Percentiles rank a stretch among this genome's conserved stretches.
These are phyloP conservation scores for Dynastes grantii DNA, from an alignment of 2,888 invertebrate genomes.

Conservation along the genomic window DNA sequence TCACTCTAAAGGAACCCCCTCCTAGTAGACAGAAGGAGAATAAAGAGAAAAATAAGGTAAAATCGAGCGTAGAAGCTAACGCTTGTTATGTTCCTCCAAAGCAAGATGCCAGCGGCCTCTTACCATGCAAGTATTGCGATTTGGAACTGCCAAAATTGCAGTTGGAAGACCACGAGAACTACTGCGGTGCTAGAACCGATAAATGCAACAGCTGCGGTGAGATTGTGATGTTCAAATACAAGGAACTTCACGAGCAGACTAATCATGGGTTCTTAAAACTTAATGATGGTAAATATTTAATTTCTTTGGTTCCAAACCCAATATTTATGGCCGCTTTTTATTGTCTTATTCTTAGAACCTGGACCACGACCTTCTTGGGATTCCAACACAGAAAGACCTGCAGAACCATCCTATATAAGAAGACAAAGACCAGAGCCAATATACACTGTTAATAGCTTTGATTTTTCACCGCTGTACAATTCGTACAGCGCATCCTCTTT, in stretches of 20 bases:
- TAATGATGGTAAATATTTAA: slow-evolving; percentile 72
- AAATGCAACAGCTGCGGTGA: slow-evolving; percentile 79
- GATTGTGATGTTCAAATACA: slow-evolving; percentile 81
- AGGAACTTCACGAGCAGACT: slow-evolving; percentile 76
- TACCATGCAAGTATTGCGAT: slow-evolving; percentile 79
- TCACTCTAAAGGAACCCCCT: slow-evolving; percentile 41
- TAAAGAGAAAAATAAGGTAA: slow-evolving; percentile 8
- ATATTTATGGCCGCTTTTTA: background rate
- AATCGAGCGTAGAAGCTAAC: slow-evolving; percentile 35
- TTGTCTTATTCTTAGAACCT: slow-evolving; percentile 66
- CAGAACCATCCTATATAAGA: slow-evolving; percentile 43
- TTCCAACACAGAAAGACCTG: slow-evolving; percentile 60
- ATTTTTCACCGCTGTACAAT: slow-evolving; percentile 56
- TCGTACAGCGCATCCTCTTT: slow-evolving; percentile 57
- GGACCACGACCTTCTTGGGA: slow-evolving; percentile 71
- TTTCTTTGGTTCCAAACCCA: slow-evolving; percentile 21
- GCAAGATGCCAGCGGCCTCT: slow-evolving; percentile 60
- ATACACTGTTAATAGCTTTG: slow-evolving; percentile 54
- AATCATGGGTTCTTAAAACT: slow-evolving; percentile 79
- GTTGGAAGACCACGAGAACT: slow-evolving; percentile 77
- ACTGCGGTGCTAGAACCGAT: slow-evolving; percentile 82
- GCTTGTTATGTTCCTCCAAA: slow-evolving; percentile 36
- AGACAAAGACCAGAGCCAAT: slow-evolving; percentile 58
- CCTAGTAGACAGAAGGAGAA: slow-evolving; percentile 1
- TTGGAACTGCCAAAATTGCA: slow-evolving; percentile 77